These are phyloP conservation scores for Mesorhabditis spiculigera DNA, from an alignment of 2,888 invertebrate species.

Conservation along the genomic window DNA sequence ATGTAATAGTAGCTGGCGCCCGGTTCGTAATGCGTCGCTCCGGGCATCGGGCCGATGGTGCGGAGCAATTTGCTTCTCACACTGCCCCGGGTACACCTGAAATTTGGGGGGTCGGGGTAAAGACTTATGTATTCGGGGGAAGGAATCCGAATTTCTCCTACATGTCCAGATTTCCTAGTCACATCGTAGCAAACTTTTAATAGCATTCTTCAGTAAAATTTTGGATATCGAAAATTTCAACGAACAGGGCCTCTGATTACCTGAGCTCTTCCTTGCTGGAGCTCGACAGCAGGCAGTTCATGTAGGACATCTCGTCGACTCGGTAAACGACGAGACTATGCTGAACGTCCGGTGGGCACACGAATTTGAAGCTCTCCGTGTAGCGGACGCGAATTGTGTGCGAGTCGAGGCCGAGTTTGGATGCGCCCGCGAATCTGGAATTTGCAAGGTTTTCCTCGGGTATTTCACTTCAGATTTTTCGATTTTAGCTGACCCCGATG, in stretches of 20 bases:
- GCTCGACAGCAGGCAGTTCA: not conserved
- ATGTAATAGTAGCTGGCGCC: not conserved
- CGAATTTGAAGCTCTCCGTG: not conserved
- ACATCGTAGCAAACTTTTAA: too few species aligned
- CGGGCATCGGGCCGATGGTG: not conserved
- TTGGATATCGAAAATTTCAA: not conserved
- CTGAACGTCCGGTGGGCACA: not conserved
- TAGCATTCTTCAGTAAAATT: not conserved
- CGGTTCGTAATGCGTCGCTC: not conserved
- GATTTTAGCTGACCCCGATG: too few species aligned
- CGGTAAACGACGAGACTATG: not conserved
- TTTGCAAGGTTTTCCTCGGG: too few species aligned
- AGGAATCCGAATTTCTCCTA: too few species aligned
- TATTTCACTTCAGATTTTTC: too few species aligned
- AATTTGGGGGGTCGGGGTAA: not conserved
- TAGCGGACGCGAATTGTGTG: not conserved
- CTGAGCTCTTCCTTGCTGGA: not conserved
- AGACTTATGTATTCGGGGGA: too few species aligned
- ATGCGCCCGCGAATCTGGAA: too few species aligned
- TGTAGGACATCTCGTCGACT: conserved; percentile 5
- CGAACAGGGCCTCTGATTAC: not conserved
- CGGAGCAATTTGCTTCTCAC: not conserved
- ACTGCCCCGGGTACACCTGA: not conserved
- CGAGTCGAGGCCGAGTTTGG: not conserved
- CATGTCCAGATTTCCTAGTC: too few species aligned